Percentiles rank a stretch among this genome's conserved stretches.
phyloP scores from a whole-genome alignment of 2,797 vertebrate genomes.

The Sebastes minor region DNA sequence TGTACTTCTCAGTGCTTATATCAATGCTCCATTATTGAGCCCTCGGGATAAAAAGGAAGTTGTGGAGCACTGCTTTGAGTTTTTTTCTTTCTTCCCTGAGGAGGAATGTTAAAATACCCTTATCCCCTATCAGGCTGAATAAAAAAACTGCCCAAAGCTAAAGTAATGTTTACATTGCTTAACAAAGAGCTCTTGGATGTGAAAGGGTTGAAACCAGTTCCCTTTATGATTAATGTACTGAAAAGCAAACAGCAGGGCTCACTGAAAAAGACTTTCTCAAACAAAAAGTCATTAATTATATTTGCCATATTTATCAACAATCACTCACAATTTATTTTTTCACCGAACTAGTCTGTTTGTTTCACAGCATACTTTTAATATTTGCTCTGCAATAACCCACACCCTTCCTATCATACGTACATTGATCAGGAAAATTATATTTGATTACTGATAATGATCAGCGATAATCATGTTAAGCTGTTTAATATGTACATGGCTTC shows the following conservation, averaged over 20 bases:
- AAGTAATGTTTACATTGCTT: conserved; percentile 77
- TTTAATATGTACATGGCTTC: neutral
- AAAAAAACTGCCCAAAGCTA: conserved; percentile 43
- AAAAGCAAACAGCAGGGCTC: conserved; percentile 71
- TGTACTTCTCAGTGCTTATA: neutral
- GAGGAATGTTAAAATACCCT: conserved; percentile 72
- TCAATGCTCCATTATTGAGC: neutral
- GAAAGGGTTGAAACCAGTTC: conserved; percentile 69
- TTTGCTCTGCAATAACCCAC: conserved; percentile 32
- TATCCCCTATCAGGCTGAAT: conserved; percentile 64
- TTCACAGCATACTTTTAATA: conserved; percentile 4
- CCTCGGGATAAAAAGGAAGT: conserved; percentile 9
- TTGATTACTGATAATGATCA: conserved; percentile 26
- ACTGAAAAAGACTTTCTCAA: conserved; percentile 64
- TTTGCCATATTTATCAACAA: conserved; percentile 56
- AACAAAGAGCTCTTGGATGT: conserved; percentile 75
- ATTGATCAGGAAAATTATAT: conserved; percentile 20
- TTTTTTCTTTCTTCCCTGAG: neutral
- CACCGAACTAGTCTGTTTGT: neutral
- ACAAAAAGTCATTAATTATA: conserved; percentile 56
- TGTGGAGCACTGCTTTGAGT: neutral
- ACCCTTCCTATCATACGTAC: neutral
- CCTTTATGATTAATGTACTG: conserved; percentile 74
- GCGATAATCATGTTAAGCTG: conserved; percentile 3
- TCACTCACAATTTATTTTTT: conserved; percentile 27